A percentile compares a stretch with the other conserved stretches of the same genome.
phyloP scores from a whole-genome alignment of 2,113 vertebrate species.

The Neoarius graeffei region DNA sequence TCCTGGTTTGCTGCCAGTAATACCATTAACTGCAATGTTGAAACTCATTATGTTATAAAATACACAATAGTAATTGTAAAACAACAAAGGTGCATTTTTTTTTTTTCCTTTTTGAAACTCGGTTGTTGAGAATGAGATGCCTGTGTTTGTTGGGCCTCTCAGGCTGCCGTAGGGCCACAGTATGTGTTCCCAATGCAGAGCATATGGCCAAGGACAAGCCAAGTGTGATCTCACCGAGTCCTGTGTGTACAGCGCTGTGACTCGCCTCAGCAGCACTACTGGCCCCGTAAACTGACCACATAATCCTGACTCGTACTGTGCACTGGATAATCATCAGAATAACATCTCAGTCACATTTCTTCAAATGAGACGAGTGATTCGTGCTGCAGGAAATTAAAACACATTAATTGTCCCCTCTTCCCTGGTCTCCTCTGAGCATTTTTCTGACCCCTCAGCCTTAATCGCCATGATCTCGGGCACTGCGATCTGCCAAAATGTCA shows the following conservation, averaged over 20 bases:
- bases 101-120: slow-evolving; percentile 36
- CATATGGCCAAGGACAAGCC: slow-evolving; percentile 42
- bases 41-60: slow-evolving; percentile 72
- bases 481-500: slow-evolving; percentile 43
- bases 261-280: slow-evolving; percentile 4
- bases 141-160: slow-evolving; percentile 68
- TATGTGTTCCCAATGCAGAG: slow-evolving; percentile 40
- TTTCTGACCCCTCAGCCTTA: slow-evolving; percentile 11
- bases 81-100: slow-evolving; percentile 67
- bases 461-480: slow-evolving; percentile 7
- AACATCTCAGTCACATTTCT: too few relatives aligned
- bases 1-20: slow-evolving; percentile 72
- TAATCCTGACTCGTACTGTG: not conserved
- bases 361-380: not conserved
- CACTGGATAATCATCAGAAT: not conserved
- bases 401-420: not conserved
- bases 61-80: slow-evolving; percentile 75
- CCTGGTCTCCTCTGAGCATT: not conserved
- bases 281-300: slow-evolving; percentile 3
- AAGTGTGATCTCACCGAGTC: slow-evolving; percentile 26
- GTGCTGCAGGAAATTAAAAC: not conserved
- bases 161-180: slow-evolving; percentile 44
- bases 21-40: slow-evolving; percentile 74
- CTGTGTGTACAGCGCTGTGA: not conserved
- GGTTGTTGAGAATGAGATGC: slow-evolving; percentile 62